Evolutionary conservation across 2,113 vertebrate species (phyloP), one percentile per base, ranked within the genome.

Genomic region (Xiphophorus couchianus): DNA sequence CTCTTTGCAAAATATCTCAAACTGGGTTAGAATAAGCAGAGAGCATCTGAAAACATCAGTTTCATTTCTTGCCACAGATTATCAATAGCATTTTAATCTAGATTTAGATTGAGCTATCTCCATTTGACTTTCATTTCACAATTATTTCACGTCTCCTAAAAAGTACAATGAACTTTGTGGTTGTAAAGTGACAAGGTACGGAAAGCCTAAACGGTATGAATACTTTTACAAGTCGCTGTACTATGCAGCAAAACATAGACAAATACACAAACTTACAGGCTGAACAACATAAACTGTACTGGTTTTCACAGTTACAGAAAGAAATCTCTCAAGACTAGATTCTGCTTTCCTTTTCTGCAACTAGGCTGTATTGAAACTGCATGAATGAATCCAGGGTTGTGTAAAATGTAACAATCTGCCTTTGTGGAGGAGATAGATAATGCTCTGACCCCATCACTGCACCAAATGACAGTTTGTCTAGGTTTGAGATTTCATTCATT

Each of bases 381-480:
- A 76, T 70, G 78, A 88, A 92, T 89, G 86, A 93, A 77, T 88
- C 61, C 70, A 71, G 33, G 63, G 13, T 82, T 86, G 84, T 69
- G 64, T 74, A 69, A 80, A 90, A 92, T 88, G 84, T 81, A 89
- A 88, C 88, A 89, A 25, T 81, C 62, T 62, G 69, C 60, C 85
- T 82, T 74, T 65, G 74, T 70, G 80, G 75, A 83, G 71, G 71
- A 86, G 81, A 78, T 82, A 64, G 61, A 80, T 37, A 81, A 86
- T 74, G 88, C 75, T 84, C 66, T 90, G 86, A 86, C 80, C 82
- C 73, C 61, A 11, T 33, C 70, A 74, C 71, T 84, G 84, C 90
- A 79, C 83, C 81, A 91, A 92, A 92, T 90, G 68, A 74, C 11
- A 81, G 80, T 80, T 80, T 84, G 71, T 85, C 74, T 82, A 80